Percentiles rank a stretch among this genome's conserved stretches.
Evolutionary conservation across 2,888 invertebrate genomes (phyloP).

Genomic region (Copidosoma aretas): DNA sequence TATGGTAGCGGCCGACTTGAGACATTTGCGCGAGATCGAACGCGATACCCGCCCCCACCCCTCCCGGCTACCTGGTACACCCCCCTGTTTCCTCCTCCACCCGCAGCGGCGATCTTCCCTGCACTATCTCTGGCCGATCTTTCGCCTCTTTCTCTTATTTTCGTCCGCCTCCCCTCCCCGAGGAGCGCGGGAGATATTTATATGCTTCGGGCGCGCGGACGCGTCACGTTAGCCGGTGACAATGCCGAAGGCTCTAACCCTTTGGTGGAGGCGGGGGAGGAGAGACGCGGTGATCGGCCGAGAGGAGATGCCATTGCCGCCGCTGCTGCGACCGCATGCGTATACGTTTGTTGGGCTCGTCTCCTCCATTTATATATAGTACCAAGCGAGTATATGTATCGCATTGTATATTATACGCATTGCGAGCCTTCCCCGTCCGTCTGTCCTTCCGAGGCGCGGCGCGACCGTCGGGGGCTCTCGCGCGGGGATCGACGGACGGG

Average conservation of each 20-base stretch:
- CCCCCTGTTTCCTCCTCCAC: slow-evolving; percentile 21
- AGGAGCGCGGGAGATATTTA: neutral
- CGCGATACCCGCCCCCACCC: slow-evolving; percentile 46
- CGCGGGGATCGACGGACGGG: slow-evolving; percentile 32
- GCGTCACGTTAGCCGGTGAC: neutral
- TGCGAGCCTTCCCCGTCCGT: neutral
- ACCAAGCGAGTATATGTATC: slow-evolving; percentile 15
- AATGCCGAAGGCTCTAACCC: neutral
- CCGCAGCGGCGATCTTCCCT: slow-evolving; percentile 7
- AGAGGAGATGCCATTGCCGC: too few relatives aligned
- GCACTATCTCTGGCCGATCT: slow-evolving; percentile 7
- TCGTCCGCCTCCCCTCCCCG: neutral
- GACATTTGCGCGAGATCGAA: slow-evolving; percentile 60
- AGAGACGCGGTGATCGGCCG: too few relatives aligned
- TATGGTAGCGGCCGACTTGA: slow-evolving; percentile 59
- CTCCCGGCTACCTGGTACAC: slow-evolving; percentile 45
- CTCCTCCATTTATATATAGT: too few relatives aligned
- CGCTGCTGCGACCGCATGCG: too few relatives aligned
- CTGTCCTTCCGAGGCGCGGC: neutral
- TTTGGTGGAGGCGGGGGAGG: too few relatives aligned
- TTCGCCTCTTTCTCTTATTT: slow-evolving; percentile 9
- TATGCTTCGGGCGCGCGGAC: neutral
- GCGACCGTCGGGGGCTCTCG: slow-evolving; percentile 27
- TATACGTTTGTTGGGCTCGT: too few relatives aligned
- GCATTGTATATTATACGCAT: slow-evolving; percentile 2